Percentiles rank a stretch among this genome's conserved stretches.
Evolutionary conservation across 2,113 vertebrate genomes (phyloP).

Genomic region (Bambusicola thoracicus): DNA sequence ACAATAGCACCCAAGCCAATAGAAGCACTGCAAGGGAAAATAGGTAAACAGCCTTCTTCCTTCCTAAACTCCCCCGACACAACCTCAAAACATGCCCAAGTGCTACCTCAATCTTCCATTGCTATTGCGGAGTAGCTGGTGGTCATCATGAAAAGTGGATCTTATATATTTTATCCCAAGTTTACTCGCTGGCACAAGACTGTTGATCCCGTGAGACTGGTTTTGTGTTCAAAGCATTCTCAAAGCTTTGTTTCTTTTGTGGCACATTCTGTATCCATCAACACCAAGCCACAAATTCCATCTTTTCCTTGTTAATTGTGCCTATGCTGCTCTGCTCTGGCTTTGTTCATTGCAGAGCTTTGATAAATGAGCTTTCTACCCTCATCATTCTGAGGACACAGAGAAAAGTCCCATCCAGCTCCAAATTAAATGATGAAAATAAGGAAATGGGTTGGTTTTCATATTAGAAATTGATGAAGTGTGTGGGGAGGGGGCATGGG

Average conservation of each 20-base stretch:
- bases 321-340: slow-evolving; percentile 36
- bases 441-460: slow-evolving; percentile 29
- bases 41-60: neutral
- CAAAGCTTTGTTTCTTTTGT: slow-evolving; percentile 62
- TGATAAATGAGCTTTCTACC: slow-evolving; percentile 62
- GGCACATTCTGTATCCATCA: slow-evolving; percentile 70
- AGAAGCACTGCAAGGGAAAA: neutral
- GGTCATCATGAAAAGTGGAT: neutral
- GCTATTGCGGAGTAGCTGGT: neutral
- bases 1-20: neutral
- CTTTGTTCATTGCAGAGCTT: slow-evolving; percentile 56
- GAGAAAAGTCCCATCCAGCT: slow-evolving; percentile 10
- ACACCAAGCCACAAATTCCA: slow-evolving; percentile 62
- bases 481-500: neutral
- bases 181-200: slow-evolving; percentile 1
- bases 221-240: slow-evolving; percentile 69
- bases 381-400: slow-evolving; percentile 36
- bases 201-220: slow-evolving; percentile 43
- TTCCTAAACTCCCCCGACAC: neutral
- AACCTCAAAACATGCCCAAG: neutral
- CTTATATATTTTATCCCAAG: neutral
- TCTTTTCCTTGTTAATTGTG: slow-evolving; percentile 57
- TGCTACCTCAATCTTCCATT: neutral
- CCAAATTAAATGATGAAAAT: slow-evolving; percentile 50
- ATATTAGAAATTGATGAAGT: slow-evolving; percentile 50